Conservation (phyloP, 2,888 invertebrate species). For the Drosophila robusta region DNA sequence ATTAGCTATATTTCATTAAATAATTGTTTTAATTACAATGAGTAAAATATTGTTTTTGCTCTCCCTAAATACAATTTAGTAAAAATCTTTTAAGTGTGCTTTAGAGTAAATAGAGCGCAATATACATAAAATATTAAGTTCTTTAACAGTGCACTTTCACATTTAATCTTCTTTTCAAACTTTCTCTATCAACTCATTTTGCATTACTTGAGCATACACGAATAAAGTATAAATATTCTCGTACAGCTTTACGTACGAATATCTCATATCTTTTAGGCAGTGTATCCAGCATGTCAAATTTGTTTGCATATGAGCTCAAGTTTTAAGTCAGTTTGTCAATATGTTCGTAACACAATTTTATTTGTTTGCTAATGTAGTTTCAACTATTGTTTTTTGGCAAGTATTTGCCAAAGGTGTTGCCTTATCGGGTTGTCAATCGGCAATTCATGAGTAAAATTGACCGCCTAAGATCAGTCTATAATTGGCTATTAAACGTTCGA, state of each 20-base stretch:
- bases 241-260: neutral
- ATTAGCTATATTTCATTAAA: too few species aligned
- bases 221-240: neutral
- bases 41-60: too few species aligned
- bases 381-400: neutral
- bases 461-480: slow-evolving; percentile 43
- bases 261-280: neutral
- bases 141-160: neutral
- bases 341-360: slow-evolving; percentile 8
- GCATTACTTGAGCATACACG: neutral
- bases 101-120: neutral
- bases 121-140: neutral
- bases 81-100: neutral
- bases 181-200: neutral
- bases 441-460: slow-evolving; percentile 22
- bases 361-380: slow-evolving; percentile 35
- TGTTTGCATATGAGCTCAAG: slow-evolving; percentile 33
- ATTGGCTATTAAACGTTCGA: slow-evolving; percentile 46
- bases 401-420: slow-evolving; percentile 30
- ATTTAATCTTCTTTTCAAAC: neutral
- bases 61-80: too few species aligned
- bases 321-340: slow-evolving; percentile 38
- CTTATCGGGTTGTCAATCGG: slow-evolving; percentile 36
- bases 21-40: too few species aligned
- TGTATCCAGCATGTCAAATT: slow-evolving; percentile 1